Conservation (phyloP, 2,113 vertebrate species). For the Amphilophus citrinellus region DNA sequence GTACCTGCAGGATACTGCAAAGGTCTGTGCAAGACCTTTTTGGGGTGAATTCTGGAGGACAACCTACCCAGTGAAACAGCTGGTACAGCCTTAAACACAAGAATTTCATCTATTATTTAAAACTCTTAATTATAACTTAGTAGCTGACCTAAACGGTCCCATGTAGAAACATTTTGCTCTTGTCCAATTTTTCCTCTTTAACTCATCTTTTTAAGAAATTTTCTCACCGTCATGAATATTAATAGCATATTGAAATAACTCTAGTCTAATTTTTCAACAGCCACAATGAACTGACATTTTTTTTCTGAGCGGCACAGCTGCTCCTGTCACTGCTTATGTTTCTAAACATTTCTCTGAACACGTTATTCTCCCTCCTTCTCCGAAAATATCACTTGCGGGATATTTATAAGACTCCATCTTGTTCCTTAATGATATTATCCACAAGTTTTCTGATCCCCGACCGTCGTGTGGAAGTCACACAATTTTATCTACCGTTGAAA, state of each 20-base stretch:
- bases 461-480: not conserved
- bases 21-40: too few relatives aligned
- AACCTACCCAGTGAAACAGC: not conserved
- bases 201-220: not conserved
- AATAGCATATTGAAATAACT: not conserved
- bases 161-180: not conserved
- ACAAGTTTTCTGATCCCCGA: not conserved
- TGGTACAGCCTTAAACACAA: not conserved
- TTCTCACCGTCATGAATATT: not conserved
- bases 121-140: not conserved
- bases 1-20: too few relatives aligned
- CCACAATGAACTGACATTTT: not conserved
- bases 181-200: conserved; percentile 11
- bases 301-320: not conserved
- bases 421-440: not conserved
- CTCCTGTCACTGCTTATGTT: not conserved
- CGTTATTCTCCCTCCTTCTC: not conserved
- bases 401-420: not conserved
- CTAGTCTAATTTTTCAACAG: accelerated
- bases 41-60: too few relatives aligned
- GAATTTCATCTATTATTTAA: conserved; percentile 1
- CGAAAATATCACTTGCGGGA: not conserved
- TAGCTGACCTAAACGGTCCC: not conserved
- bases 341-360: not conserved
- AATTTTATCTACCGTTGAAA: not conserved